A percentile compares a stretch with the other conserved stretches of the same genome.
phyloP scores from a whole-genome alignment of 2,113 vertebrate species.

The Xenotilapia leptura region DNA sequence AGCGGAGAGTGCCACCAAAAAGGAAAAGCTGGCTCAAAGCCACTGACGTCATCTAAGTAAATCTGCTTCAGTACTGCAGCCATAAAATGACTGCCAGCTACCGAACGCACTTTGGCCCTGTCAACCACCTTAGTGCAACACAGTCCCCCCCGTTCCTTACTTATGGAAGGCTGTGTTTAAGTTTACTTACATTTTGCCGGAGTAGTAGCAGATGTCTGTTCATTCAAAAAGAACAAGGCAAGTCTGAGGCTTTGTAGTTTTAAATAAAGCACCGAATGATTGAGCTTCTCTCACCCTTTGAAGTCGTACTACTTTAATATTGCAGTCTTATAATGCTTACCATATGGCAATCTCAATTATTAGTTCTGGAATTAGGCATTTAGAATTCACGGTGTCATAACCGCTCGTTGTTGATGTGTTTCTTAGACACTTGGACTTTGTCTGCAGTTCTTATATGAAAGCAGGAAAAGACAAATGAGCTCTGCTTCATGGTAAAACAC shows the following conservation, averaged over 20 bases:
- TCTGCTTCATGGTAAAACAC: constrained; percentile 73
- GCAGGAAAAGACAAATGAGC: constrained; percentile 26
- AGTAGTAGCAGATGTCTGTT: neutral
- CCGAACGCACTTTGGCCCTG: constrained; percentile 84
- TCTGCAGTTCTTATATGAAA: neutral
- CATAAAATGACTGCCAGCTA: constrained; percentile 80
- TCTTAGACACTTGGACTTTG: neutral
- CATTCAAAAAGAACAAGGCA: neutral
- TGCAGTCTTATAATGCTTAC: constrained; percentile 42
- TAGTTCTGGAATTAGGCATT: constrained; percentile 25
- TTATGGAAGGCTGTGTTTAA: neutral
- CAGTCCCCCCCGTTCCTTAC: neutral
- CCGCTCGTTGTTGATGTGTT: constrained; percentile 21
- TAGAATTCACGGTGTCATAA: constrained; percentile 28
- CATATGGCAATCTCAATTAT: constrained; percentile 40
- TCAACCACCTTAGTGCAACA: constrained; percentile 69
- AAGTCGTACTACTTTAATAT: constrained; percentile 44
- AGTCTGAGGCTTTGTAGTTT: constrained; percentile 4
- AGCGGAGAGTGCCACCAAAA: constrained; percentile 81
- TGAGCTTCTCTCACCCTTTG: constrained; percentile 7
- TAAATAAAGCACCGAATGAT: constrained; percentile 13
- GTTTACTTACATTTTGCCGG: neutral
- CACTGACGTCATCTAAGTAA: constrained; percentile 92
- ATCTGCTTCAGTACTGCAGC: constrained; percentile 82
- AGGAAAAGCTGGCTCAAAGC: constrained; percentile 85